Evolutionary conservation across 2,113 vertebrate species (phyloP).

Genomic region (Capreolus pygargus): DNA sequence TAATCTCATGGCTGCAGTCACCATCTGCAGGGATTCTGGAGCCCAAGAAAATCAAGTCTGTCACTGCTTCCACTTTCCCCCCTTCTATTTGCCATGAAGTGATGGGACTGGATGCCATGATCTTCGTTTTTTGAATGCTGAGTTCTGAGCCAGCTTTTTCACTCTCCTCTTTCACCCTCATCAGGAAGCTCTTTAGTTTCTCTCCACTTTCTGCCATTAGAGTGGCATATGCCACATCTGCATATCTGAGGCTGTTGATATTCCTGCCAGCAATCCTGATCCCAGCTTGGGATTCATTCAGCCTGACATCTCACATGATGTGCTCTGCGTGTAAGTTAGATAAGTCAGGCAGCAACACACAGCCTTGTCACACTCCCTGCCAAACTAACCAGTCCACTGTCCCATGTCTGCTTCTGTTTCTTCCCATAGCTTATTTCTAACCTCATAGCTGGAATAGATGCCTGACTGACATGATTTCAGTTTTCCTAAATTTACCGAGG

Average conservation of each 20-base stretch:
- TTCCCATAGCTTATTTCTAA: not conserved
- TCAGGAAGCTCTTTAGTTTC: not conserved
- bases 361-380: not conserved
- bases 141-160: not conserved
- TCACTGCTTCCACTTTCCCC: not conserved
- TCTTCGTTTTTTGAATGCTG: not conserved
- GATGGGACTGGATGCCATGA: not conserved
- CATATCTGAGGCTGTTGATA: not conserved
- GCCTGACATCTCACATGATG: not conserved
- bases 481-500: not conserved
- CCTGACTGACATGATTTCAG: not conserved
- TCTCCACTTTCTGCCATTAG: not conserved
- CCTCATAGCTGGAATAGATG: not conserved
- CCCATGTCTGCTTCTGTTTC: not conserved
- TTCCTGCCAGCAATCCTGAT: not conserved
- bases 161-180: not conserved
- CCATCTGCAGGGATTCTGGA: not conserved
- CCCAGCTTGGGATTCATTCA: not conserved
- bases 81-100: not conserved
- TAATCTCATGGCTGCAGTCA: not conserved
- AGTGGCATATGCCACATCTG: not conserved
- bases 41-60: not conserved
- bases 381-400: not conserved
- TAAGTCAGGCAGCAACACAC: not conserved
- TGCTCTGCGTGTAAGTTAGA: not conserved